Percentiles rank a stretch among this genome's conserved stretches.
Conservation (phyloP, 2,888 invertebrate genomes). For the Syrphus vitripennis region DNA sequence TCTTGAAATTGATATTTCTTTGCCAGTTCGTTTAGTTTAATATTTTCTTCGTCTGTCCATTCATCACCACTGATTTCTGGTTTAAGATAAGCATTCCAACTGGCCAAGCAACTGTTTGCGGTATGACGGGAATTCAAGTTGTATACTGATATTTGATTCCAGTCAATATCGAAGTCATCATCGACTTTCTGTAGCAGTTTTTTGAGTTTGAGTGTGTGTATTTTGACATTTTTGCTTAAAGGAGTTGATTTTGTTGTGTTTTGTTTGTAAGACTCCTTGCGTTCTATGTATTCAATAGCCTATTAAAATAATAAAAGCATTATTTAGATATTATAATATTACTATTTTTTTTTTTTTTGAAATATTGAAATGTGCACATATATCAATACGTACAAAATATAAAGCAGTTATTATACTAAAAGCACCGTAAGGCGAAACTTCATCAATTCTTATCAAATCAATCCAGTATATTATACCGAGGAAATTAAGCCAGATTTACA, state of each 20-base stretch:
- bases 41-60: slow-evolving; percentile 83
- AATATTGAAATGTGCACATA: no score
- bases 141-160: slow-evolving; percentile 77
- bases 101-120: slow-evolving; percentile 85
- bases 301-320: no score
- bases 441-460: no score
- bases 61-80: slow-evolving; percentile 85
- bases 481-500: no score
- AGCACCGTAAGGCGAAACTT: no score
- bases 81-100: slow-evolving; percentile 88
- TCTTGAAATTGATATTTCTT: slow-evolving; percentile 82
- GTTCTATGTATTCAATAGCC: slow-evolving; percentile 73
- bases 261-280: slow-evolving; percentile 19
- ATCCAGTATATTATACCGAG: no score
- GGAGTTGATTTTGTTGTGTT: slow-evolving; percentile 28
- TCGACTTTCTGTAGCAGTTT: slow-evolving; percentile 70
- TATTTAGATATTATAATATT: no score
- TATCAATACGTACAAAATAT: no score
- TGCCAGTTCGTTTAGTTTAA: slow-evolving; percentile 79
- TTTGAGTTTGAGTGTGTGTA: slow-evolving; percentile 64
- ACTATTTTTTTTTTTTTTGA: no score
- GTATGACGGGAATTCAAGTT: slow-evolving; percentile 83
- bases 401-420: no score
- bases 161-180: slow-evolving; percentile 77
- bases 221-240: slow-evolving; percentile 44